These are phyloP conservation scores for Drosophila diplacantha DNA, from an alignment of 2,888 invertebrate species.

Conservation along the genomic window DNA sequence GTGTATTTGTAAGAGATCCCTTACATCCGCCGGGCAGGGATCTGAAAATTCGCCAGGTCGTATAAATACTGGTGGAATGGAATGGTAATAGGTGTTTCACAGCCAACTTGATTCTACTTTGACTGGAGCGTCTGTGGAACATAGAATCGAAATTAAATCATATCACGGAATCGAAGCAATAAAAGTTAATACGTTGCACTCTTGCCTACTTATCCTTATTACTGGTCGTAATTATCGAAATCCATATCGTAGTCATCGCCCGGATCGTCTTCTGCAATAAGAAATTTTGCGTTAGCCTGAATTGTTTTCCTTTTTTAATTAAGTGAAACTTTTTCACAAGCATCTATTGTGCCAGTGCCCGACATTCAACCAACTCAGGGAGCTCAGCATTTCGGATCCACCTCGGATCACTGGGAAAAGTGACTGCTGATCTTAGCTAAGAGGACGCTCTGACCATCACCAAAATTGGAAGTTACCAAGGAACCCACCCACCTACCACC, in stretches of 20 bases:
- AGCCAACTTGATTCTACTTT: conserved; percentile 9
- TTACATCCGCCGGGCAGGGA: not conserved
- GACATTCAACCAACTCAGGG: too few species aligned
- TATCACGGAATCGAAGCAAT: not conserved
- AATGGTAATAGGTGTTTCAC: conserved; percentile 1
- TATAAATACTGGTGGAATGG: not conserved
- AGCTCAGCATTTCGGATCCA: too few species aligned
- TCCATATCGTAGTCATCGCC: not conserved
- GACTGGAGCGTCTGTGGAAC: not conserved
- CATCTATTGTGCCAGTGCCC: too few species aligned
- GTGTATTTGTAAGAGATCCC: conserved; percentile 1
- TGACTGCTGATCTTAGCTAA: too few species aligned
- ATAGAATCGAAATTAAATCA: not conserved
- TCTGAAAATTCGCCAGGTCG: not conserved
- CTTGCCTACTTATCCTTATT: not conserved
- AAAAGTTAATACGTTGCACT: not conserved
- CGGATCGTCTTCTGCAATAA: not conserved
- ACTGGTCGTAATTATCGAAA: not conserved
- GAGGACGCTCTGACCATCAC: too few species aligned
- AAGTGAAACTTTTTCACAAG: too few species aligned
- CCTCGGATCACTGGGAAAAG: too few species aligned
- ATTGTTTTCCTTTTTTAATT: not conserved
- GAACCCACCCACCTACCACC: too few species aligned
- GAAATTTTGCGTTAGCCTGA: not conserved
- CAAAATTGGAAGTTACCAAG: too few species aligned